Percentiles rank a stretch among this genome's conserved stretches.
Evolutionary conservation across 2,113 vertebrate genomes (phyloP).

Genomic region (Bubo scandiacus): DNA sequence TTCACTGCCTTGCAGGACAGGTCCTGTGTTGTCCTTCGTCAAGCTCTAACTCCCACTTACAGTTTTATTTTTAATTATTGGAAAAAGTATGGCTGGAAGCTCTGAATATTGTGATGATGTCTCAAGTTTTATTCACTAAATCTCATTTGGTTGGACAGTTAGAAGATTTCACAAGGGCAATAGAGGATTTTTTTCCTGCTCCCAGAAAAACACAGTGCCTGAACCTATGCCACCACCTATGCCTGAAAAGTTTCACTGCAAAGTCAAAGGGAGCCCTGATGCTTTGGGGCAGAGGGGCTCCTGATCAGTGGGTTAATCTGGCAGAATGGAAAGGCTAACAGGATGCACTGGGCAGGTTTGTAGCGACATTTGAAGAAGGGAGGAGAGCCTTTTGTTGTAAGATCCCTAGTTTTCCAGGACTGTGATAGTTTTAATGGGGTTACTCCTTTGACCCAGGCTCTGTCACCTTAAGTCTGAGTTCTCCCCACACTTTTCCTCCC

Average conservation of each 20-base stretch:
- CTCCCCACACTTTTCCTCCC: neutral
- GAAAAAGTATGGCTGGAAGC: neutral
- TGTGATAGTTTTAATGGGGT: neutral
- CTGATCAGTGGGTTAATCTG: neutral
- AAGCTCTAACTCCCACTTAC: neutral
- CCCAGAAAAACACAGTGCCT: neutral
- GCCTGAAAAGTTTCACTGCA: neutral
- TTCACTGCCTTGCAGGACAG: neutral
- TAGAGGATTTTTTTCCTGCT: neutral
- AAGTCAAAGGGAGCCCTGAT: neutral
- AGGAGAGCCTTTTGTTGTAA: neutral
- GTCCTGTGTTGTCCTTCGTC: neutral
- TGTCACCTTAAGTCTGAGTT: neutral
- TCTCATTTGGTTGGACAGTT: neutral
- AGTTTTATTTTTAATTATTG: neutral
- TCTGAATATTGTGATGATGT: neutral
- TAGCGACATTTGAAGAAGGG: neutral
- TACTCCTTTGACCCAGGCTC: neutral
- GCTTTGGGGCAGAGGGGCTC: neutral
- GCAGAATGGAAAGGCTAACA: neutral
- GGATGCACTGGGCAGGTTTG: neutral
- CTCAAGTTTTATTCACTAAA: neutral
- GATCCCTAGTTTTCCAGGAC: neutral
- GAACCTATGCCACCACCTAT: neutral
- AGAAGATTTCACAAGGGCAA: neutral